Evolutionary conservation across 2,113 vertebrate genomes (phyloP).

Genomic region (Cebidichthys violaceus): DNA sequence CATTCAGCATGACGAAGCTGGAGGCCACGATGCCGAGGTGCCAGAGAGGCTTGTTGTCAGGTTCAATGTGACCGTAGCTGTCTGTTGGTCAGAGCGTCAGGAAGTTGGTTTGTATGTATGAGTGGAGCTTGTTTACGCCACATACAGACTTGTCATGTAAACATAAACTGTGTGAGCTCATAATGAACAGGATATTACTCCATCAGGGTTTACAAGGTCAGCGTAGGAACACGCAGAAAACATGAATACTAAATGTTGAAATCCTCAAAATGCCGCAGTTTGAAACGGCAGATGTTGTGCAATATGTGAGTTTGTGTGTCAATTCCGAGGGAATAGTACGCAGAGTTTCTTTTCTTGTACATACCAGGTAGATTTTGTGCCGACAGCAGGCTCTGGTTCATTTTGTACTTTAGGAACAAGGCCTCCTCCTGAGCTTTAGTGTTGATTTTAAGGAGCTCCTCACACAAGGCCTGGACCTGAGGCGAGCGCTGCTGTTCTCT

Average conservation of each 20-base stretch:
- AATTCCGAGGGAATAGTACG: not conserved
- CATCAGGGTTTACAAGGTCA: not conserved
- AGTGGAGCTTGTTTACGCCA: not conserved
- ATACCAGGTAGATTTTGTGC: slow-evolving; percentile 90
- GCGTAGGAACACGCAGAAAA: not conserved
- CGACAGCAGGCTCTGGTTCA: slow-evolving; percentile 74
- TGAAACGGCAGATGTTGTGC: not conserved
- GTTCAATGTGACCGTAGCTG: slow-evolving; percentile 84
- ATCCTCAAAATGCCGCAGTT: not conserved
- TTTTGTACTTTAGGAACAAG: slow-evolving; percentile 86
- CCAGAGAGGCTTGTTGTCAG: slow-evolving; percentile 87
- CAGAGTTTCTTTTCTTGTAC: not conserved
- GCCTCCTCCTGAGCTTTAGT: slow-evolving; percentile 81
- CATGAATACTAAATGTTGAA: slow-evolving; percentile 14
- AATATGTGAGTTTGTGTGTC: slow-evolving; percentile 4
- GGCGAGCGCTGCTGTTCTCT: slow-evolving; percentile 72
- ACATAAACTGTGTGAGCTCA: not conserved
- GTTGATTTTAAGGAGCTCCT: slow-evolving; percentile 80
- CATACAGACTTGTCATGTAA: not conserved
- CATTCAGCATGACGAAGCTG: slow-evolving; percentile 89
- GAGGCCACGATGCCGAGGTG: slow-evolving; percentile 85
- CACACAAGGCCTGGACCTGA: slow-evolving; percentile 83
- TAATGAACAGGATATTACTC: not conserved
- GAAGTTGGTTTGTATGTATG: not conserved
- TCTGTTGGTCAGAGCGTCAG: slow-evolving; percentile 79